Base-by-base conservation (phyloP, 1,140 invertebrate genomes). In the Antheraea pernyi region DNA sequence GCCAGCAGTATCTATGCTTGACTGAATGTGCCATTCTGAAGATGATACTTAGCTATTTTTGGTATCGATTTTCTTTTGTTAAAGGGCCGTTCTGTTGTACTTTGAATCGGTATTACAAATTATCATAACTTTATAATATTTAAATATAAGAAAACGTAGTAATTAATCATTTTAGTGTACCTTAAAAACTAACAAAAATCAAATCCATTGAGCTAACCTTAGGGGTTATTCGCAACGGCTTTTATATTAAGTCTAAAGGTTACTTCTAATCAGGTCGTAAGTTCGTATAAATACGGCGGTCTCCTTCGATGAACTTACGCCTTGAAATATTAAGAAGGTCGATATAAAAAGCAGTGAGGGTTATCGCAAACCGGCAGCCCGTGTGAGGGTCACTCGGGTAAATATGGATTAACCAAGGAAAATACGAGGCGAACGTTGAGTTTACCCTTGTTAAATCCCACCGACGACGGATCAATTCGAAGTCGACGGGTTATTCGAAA, bases 371-470 rank as follows among this genome's bases (percentile, higher is more conserved):
- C 64, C 42, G 72, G 69, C 79, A 79, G 77, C 72, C 71, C 72
- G 60, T 67, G 61, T 58, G 46, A 73, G 74, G 79, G 77, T 77
- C 77, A 79, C 72, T 71, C 74, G 61, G 73, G 79, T 81, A 81
- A 81, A 79, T 81, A 79, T 81, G 77, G 79, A 81, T 81, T 81
- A 81, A 66, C 71, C 30, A 65, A 69, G 61, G 72, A 72, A 81
- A 81, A 81, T 81, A 75, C 77, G 75, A 81, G 74, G 59, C 64
- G 70, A 67, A 61, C 65, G 30, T 37, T 37, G 37, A 18, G 30
- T 37, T 30, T 30, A 63, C 61, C 61, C 61, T 63, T 63, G 61
- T 63, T 37, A 63, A 30, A 36, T 63, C 61, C 13, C 46, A 53
- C 46, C 6, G 46, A 63, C 61, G 61, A 36, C 16, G 61, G 61